A percentile compares a stretch with the other conserved stretches of the same genome.
Evolutionary conservation across 2,888 invertebrate genomes (phyloP).

Genomic region (Charanyca ferruginea): DNA sequence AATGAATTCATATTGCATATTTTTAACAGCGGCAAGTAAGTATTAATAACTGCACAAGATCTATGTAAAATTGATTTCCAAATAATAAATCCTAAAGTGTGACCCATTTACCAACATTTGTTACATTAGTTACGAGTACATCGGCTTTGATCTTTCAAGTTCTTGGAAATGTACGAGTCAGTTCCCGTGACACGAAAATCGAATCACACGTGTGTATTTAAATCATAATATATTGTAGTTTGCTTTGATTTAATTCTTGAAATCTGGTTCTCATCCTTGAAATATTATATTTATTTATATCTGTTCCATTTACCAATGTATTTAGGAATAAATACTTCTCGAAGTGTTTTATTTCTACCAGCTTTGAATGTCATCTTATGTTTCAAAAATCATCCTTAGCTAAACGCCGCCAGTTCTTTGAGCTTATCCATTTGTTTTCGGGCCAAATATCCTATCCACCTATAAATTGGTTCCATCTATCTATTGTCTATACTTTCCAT

Average conservation of each 20-base stretch:
- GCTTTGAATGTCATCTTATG: not conserved
- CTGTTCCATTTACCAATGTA: not conserved
- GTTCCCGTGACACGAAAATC: constrained; percentile 34
- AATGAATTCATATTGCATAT: not conserved
- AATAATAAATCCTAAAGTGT: constrained; percentile 33
- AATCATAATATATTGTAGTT: constrained; percentile 20
- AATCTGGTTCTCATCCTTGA: constrained; percentile 8
- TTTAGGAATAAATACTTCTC: not conserved
- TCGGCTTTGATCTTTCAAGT: constrained; percentile 39
- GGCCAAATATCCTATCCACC: not conserved
- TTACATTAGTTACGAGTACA: constrained; percentile 33
- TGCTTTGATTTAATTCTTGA: constrained; percentile 41
- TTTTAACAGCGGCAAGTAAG: not conserved
- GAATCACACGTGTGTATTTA: constrained; percentile 23
- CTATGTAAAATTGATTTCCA: constrained; percentile 15
- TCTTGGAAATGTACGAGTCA: constrained; percentile 32
- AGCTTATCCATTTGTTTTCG: not conserved
- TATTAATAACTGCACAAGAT: constrained; percentile 3
- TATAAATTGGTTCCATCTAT: not conserved
- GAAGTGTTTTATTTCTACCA: not conserved
- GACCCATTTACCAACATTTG: constrained; percentile 45
- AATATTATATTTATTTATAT: constrained; percentile 2
- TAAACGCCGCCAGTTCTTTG: not conserved
- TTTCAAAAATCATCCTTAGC: no score
- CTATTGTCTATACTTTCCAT: no score